Percentiles rank a stretch among this genome's conserved stretches.
These are phyloP conservation scores for Phalera bucephala DNA, from an alignment of 2,888 invertebrate species.

Conservation along the genomic window DNA sequence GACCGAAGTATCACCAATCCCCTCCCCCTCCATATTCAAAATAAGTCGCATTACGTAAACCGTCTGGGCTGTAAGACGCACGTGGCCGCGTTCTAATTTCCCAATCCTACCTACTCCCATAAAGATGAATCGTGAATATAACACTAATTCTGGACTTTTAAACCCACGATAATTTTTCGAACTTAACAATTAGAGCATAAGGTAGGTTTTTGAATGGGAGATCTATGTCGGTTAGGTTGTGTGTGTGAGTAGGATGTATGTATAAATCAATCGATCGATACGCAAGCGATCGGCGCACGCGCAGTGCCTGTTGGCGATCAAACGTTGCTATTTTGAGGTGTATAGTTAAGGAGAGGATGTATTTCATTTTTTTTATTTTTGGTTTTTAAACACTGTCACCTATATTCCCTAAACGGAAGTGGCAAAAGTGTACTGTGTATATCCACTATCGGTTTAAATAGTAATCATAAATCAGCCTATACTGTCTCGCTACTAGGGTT, in stretches of 20 bases:
- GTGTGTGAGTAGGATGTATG: slow-evolving; percentile 38
- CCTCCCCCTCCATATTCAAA: slow-evolving; percentile 15
- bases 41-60: slow-evolving; percentile 35
- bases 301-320: slow-evolving; percentile 67
- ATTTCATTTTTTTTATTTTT: slow-evolving; percentile 7
- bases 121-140: slow-evolving; percentile 34
- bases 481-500: no score
- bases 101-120: slow-evolving; percentile 40
- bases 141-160: slow-evolving; percentile 25
- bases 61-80: slow-evolving; percentile 42
- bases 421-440: no score
- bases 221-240: slow-evolving; percentile 8
- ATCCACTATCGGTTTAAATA: no score
- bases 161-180: neutral
- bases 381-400: neutral
- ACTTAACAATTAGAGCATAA: rapidly evolving
- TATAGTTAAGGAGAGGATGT: slow-evolving; percentile 51
- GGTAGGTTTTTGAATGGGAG: slow-evolving; percentile 5
- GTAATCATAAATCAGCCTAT: no score
- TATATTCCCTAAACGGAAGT: no score
- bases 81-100: slow-evolving; percentile 46
- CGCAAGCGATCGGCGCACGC: slow-evolving; percentile 58
- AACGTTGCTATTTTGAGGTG: slow-evolving; percentile 59
- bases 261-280: slow-evolving; percentile 77
- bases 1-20: neutral